phyloP scores from a whole-genome alignment of 2,113 vertebrate genomes.

The Hirundichthys speculiger region DNA sequence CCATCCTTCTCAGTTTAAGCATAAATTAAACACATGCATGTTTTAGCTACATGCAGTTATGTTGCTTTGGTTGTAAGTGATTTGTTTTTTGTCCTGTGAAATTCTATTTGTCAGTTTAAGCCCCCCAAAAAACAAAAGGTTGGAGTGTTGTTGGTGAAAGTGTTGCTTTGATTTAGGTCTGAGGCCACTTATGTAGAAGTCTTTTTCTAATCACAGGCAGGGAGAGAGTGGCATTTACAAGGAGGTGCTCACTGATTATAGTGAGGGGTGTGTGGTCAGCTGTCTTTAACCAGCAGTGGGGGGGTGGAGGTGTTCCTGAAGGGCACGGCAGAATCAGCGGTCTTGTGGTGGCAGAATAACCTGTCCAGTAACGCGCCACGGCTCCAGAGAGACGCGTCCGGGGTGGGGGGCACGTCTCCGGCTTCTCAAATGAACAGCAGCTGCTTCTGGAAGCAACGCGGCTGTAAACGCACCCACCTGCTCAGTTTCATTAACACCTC shows the following conservation, averaged over 20 bases:
- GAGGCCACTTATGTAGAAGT: slow-evolving; percentile 44
- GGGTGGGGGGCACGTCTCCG: slow-evolving; percentile 26
- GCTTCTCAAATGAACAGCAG: slow-evolving; percentile 40
- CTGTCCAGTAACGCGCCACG: slow-evolving; percentile 14
- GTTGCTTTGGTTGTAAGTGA: slow-evolving; percentile 13
- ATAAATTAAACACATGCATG: slow-evolving; percentile 13
- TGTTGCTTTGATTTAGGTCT: slow-evolving; percentile 41
- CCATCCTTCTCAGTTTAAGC: not conserved
- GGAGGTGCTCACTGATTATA: slow-evolving; percentile 52
- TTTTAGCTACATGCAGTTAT: slow-evolving; percentile 15
- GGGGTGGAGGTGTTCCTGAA: not conserved
- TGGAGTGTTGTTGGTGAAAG: slow-evolving; percentile 7
- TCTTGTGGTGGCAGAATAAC: not conserved
- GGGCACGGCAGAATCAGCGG: slow-evolving; percentile 14
- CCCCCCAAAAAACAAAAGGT: slow-evolving; percentile 33
- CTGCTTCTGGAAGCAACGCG: slow-evolving; percentile 34
- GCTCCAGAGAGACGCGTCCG: slow-evolving; percentile 13
- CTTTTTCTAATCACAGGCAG: slow-evolving; percentile 45
- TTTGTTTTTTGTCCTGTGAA: slow-evolving; percentile 19
- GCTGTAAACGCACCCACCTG: slow-evolving; percentile 39
- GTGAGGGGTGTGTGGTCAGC: slow-evolving; percentile 40
- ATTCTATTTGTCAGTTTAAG: slow-evolving; percentile 38
- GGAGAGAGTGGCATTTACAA: slow-evolving; percentile 54
- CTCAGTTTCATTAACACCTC: slow-evolving; percentile 65
- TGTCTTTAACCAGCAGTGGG: slow-evolving; percentile 9